Conservation (phyloP, 2,888 invertebrate genomes). For the Volucella inflata region DNA sequence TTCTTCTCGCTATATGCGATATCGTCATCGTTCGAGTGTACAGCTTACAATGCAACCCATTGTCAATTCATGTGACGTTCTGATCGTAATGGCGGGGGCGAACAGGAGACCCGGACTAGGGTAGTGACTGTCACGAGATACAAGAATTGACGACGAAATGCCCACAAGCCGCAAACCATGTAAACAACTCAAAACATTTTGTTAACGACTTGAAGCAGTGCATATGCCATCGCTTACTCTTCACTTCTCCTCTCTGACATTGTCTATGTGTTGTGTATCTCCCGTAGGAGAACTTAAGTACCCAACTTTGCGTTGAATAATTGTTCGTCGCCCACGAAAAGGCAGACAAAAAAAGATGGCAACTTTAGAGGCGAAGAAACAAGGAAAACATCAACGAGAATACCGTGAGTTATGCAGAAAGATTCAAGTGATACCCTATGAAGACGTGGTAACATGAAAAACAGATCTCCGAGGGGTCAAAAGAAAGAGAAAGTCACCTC, state of each 20-base stretch:
- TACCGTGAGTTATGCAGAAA: conserved; percentile 7
- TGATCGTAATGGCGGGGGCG: conserved; percentile 25
- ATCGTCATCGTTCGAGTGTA: conserved; percentile 58
- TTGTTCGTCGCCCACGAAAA: conserved; percentile 70
- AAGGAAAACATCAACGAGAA: conserved; percentile 17
- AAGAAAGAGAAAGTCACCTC: background rate
- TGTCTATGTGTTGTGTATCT: background rate
- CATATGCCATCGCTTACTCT: conserved; percentile 17
- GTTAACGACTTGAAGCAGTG: conserved; percentile 67
- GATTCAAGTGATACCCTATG: too few relatives aligned
- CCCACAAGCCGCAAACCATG: conserved; percentile 73
- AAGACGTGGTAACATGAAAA: too few relatives aligned
- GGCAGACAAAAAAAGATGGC: conserved; percentile 50
- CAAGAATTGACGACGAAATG: conserved; percentile 69
- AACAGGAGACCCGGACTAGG: background rate
- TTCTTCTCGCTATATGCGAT: conserved; percentile 41
- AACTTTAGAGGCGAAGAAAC: conserved; percentile 6
- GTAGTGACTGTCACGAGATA: conserved; percentile 47
- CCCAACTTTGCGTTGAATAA: conserved; percentile 65
- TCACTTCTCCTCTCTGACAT: background rate
- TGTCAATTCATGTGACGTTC: conserved; percentile 70
- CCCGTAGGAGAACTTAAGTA: conserved; percentile 51
- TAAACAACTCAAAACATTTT: conserved; percentile 75
- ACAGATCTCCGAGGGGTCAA: background rate
- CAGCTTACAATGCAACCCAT: conserved; percentile 65